A percentile compares a stretch with the other conserved stretches of the same genome.
Evolutionary conservation across 2,113 vertebrate species (phyloP).

Genomic region (Sula dactylatra): DNA sequence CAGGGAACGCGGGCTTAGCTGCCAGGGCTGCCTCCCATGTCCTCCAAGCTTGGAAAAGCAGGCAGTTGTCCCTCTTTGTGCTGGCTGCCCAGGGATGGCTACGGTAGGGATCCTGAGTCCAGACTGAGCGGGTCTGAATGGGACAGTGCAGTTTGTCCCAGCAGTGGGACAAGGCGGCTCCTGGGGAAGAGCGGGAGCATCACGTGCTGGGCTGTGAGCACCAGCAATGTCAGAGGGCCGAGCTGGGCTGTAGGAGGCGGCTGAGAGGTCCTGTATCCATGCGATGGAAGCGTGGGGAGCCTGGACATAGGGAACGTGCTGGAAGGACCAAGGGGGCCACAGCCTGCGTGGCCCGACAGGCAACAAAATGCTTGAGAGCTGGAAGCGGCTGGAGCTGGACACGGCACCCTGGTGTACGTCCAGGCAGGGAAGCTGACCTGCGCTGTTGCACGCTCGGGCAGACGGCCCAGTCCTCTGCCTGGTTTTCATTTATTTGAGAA

Average conservation of each 20-base stretch:
- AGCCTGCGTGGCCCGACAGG: neutral
- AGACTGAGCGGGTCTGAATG: fast-evolving
- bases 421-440: neutral
- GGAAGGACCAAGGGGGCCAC: neutral
- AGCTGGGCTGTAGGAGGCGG: neutral
- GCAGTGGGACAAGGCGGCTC: no score
- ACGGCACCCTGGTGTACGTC: neutral
- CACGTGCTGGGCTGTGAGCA: neutral
- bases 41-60: neutral
- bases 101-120: neutral
- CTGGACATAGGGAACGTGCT: fast-evolving
- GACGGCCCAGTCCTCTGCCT: neutral
- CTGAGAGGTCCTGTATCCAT: neutral
- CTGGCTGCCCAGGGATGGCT: neutral
- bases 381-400: neutral
- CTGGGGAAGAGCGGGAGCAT: no score
- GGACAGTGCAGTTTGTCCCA: neutral
- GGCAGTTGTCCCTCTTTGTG: neutral
- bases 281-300: neutral
- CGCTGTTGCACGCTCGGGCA: fast-evolving
- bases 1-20: neutral
- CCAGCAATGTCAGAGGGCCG: fast-evolving
- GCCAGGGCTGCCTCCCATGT: neutral
- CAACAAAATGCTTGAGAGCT: neutral
- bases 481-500: neutral